phyloP scores from a whole-genome alignment of 2,888 invertebrate species.

The Diplazon laetatorius region DNA sequence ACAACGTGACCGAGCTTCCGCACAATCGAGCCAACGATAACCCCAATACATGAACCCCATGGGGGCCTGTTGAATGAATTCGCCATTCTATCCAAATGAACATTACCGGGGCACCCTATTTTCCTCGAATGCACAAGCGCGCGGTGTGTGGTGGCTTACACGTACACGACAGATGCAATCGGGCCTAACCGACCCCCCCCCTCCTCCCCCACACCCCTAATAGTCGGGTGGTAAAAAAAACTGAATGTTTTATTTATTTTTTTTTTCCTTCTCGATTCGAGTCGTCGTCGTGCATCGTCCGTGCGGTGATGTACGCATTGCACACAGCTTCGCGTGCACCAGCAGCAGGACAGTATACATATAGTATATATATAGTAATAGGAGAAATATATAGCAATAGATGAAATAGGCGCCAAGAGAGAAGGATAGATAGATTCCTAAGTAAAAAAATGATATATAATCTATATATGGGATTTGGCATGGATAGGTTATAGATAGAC shows the following conservation, averaged over 20 bases:
- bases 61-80: conserved; percentile 62
- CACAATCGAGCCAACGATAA: conserved; percentile 6
- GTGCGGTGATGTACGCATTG: conserved; percentile 31
- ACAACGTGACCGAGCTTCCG: conserved; percentile 29
- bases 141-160: conserved; percentile 1
- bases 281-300: conserved; percentile 28
- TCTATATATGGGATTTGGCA: too few species aligned
- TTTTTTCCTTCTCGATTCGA: conserved; percentile 50
- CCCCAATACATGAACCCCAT: conserved; percentile 53
- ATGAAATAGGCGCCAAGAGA: conserved; percentile 39
- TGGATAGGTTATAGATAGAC: too few species aligned
- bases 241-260: too few species aligned
- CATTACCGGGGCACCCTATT: conserved; percentile 53
- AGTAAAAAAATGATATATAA: too few species aligned
- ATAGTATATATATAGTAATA: conserved; percentile 19
- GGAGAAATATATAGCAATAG: conserved; percentile 25
- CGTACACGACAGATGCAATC: conserved; percentile 68
- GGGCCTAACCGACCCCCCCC: too few species aligned
- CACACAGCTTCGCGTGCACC: not conserved
- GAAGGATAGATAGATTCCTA: not conserved
- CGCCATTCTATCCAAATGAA: conserved; percentile 60
- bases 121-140: too few species aligned
- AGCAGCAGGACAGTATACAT: not conserved
- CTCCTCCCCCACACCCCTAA: conserved; percentile 57
- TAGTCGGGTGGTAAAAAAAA: conserved; percentile 52